Evolutionary conservation across 2,113 vertebrate genomes (phyloP), one percentile per base, ranked within the genome.

Genomic region (Phalacrocorax brasilianus): DNA sequence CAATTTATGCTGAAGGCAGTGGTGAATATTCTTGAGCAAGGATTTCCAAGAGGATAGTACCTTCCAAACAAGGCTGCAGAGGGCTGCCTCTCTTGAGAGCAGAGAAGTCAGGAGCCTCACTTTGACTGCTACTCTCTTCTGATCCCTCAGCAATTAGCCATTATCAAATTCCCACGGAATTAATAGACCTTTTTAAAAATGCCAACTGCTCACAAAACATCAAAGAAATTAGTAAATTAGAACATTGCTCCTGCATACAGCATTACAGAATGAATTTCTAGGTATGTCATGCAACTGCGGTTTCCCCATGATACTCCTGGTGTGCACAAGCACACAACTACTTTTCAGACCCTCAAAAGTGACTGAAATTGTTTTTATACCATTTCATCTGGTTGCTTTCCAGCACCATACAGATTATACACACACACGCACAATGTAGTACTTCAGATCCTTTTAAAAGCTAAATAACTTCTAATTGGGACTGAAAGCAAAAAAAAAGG

Each of bases 161-260:
- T 59, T 49, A 82, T 12, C 30, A 71, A 90, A 76, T 73, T 72
- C 55, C 63, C 47, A 44, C 3, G 67, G 59, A 96, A 75, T 79
- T 59, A 50, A 82, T 0, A 78, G 49, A 66, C 18, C 67, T 81
- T 95, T 91, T 59, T 40, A 53, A 93, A 91, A 93, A 88, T 32
- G 66, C 84, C 74, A 87, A 63, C 86, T 93, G 65, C 75, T 91
- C 80, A 74, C 28, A 91, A 81, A 94, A 77, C 15, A 14, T 59
- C n/a, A 56, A 88, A 74, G 70, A 80, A 93, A 83, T 32, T 2
- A 84, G 44, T 33, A 52, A 67, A 56, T 75, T 74, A 67, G 21
- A 75, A 77, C 27, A 11, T 6, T 32, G 42, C 15, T 68, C 12
- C 67, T 75, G 58, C 81, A n/a, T 32, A 80, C 63, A 91, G 52